These are phyloP conservation scores for Chrysogorgia sp. DNA, from an alignment of 92 coral and sea anemone species.

Conservation along the genomic window DNA sequence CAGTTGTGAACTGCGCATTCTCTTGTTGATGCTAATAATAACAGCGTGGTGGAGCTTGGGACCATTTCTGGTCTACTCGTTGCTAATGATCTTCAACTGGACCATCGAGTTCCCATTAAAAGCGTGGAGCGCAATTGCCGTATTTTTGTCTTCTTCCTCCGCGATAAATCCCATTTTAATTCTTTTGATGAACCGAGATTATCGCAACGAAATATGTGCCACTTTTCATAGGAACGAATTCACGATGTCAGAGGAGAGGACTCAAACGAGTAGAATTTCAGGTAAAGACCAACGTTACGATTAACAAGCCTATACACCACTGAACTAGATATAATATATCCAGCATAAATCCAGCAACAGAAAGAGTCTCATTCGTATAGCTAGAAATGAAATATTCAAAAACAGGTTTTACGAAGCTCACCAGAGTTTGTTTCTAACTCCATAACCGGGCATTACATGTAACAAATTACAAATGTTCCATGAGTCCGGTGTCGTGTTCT, in stretches of 20 bases:
- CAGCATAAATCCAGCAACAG: no score
- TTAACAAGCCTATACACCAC: no score
- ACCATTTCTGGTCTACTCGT: slow-evolving; percentile 13
- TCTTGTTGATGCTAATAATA: slow-evolving; percentile 13
- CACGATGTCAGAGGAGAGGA: not conserved
- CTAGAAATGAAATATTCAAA: no score
- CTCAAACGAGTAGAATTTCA: not conserved
- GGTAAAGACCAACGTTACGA: no score
- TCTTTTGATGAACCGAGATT: slow-evolving; percentile 22
- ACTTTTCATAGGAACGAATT: not conserved
- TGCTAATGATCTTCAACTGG: not conserved
- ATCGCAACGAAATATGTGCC: not conserved
- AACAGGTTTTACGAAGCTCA: no score
- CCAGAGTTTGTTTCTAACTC: no score
- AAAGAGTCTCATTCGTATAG: no score
- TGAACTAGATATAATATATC: no score
- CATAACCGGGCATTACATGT: no score
- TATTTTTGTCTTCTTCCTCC: not conserved
- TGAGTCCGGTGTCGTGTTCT: no score
- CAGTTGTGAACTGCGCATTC: slow-evolving; percentile 1
- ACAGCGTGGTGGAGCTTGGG: slow-evolving; percentile 26
- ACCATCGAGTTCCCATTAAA: no score
- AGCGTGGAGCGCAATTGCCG: slow-evolving; percentile 12
- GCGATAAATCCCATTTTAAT: slow-evolving; percentile 31
- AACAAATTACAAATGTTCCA: no score